Evolutionary conservation across 2,797 vertebrate species (phyloP).

Genomic region (Clarias pachynema): DNA sequence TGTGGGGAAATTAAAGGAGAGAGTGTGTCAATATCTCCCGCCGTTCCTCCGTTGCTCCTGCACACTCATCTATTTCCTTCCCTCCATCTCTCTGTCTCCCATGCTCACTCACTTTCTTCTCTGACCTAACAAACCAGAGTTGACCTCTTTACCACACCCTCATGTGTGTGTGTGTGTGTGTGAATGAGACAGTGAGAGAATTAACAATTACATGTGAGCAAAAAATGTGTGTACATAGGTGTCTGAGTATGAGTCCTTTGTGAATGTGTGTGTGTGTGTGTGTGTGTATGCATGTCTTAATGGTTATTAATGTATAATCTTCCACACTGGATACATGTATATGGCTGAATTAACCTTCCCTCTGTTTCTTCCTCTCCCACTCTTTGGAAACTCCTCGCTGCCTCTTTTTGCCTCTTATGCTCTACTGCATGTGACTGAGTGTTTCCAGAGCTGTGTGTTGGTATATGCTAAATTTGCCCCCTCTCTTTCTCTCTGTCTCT

Average conservation of each 20-base stretch:
- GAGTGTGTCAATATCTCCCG: constrained; percentile 84
- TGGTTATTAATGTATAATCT: constrained; percentile 20
- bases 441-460: constrained; percentile 70
- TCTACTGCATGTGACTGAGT: constrained; percentile 78
- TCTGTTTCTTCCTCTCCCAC: constrained; percentile 60
- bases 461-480: constrained; percentile 63
- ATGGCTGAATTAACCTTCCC: constrained; percentile 44
- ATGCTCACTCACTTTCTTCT: constrained; percentile 65
- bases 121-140: constrained; percentile 71
- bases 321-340: constrained; percentile 9
- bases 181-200: constrained; percentile 48
- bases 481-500: constrained; percentile 24
- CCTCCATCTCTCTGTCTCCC: constrained; percentile 56
- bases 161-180: constrained; percentile 28
- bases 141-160: constrained; percentile 64
- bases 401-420: constrained; percentile 66
- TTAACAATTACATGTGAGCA: constrained; percentile 44
- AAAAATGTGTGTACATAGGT: constrained; percentile 49
- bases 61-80: constrained; percentile 76
- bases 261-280: constrained; percentile 44
- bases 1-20: constrained; percentile 81
- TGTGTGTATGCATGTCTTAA: constrained; percentile 13
- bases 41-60: constrained; percentile 65
- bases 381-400: constrained; percentile 72
- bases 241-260: constrained; percentile 38